Evolutionary conservation across 2,113 vertebrate genomes (phyloP).

Genomic region (Girardinichthys multiradiatus): DNA sequence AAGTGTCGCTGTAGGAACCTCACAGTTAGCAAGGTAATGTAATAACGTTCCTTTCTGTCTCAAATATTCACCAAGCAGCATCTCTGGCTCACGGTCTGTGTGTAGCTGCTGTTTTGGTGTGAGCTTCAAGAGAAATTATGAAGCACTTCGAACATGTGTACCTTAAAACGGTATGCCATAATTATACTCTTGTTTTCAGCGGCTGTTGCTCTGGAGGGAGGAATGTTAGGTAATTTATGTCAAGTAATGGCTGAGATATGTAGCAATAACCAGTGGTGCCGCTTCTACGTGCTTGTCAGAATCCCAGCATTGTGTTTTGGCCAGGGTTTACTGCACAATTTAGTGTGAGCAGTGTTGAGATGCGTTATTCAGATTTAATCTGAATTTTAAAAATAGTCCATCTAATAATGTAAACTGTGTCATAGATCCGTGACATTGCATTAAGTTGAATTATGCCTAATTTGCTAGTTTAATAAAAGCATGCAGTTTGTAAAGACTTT

Average conservation of each 20-base stretch:
- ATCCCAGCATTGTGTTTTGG: background rate
- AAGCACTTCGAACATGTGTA: slow-evolving; percentile 30
- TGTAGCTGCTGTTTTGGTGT: slow-evolving; percentile 12
- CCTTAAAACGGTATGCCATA: slow-evolving; percentile 3
- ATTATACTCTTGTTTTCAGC: slow-evolving; percentile 11
- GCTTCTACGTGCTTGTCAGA: background rate
- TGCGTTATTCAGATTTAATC: background rate
- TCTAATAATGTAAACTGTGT: background rate
- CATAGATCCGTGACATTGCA: background rate
- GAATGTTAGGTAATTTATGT: slow-evolving; percentile 28
- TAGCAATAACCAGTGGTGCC: slow-evolving; percentile 26
- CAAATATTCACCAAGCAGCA: slow-evolving; percentile 35
- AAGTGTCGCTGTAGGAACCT: slow-evolving; percentile 41
- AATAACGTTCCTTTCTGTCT: slow-evolving; percentile 19
- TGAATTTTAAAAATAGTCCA: background rate
- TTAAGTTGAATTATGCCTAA: background rate
- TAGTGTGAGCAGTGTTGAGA: background rate
- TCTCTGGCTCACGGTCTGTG: slow-evolving; percentile 30
- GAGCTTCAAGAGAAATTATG: slow-evolving; percentile 23
- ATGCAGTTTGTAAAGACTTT: slow-evolving; percentile 42
- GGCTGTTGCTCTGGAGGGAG: slow-evolving; percentile 18
- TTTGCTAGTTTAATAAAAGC: slow-evolving; percentile 2
- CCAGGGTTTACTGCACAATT: background rate
- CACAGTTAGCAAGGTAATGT: slow-evolving; percentile 68
- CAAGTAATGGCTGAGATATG: slow-evolving; percentile 45